Conservation (phyloP, 30 jellyfish, hydroid and myxozoan genomes). For the Pelagia noctiluca region DNA sequence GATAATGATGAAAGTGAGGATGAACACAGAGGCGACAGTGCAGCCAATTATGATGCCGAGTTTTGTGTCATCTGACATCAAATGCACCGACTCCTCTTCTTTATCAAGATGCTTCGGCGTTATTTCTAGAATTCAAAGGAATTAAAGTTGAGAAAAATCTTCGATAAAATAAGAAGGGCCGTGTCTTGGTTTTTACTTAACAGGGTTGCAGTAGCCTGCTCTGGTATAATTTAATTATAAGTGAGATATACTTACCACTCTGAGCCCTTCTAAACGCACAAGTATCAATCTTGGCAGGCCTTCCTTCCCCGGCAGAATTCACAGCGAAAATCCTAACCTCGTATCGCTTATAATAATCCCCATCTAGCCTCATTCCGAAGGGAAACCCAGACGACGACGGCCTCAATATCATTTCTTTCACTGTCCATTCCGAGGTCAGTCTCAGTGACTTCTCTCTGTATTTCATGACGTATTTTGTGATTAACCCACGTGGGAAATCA, state of each 20-base stretch:
- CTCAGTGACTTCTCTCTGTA: conserved; percentile 42
- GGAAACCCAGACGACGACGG: conserved; percentile 42
- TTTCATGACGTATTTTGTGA: conserved; percentile 35
- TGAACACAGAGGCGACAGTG: conserved; percentile 56
- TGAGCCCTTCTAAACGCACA: conserved; percentile 45
- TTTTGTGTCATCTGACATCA: conserved; percentile 59
- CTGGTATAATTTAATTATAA: too few relatives aligned
- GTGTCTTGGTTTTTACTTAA: too few relatives aligned
- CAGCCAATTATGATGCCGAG: conserved; percentile 81
- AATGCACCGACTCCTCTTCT: too few relatives aligned
- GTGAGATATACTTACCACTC: too few relatives aligned
- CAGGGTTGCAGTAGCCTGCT: too few relatives aligned
- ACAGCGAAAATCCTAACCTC: conserved; percentile 56
- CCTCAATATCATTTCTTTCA: neutral
- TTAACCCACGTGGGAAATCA: conserved; percentile 46
- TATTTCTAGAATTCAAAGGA: too few relatives aligned
- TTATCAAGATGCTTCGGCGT: too few relatives aligned
- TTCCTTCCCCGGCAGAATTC: conserved; percentile 66
- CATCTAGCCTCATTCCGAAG: conserved; percentile 16
- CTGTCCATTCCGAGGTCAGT: conserved; percentile 36
- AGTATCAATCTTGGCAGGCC: conserved; percentile 22
- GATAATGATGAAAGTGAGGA: conserved; percentile 53
- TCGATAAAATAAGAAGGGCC: too few relatives aligned
- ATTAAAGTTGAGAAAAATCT: too few relatives aligned
- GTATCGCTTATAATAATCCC: conserved; percentile 46